Conservation (phyloP, 2,888 invertebrate species). For the Sarcophaga carnaria region DNA sequence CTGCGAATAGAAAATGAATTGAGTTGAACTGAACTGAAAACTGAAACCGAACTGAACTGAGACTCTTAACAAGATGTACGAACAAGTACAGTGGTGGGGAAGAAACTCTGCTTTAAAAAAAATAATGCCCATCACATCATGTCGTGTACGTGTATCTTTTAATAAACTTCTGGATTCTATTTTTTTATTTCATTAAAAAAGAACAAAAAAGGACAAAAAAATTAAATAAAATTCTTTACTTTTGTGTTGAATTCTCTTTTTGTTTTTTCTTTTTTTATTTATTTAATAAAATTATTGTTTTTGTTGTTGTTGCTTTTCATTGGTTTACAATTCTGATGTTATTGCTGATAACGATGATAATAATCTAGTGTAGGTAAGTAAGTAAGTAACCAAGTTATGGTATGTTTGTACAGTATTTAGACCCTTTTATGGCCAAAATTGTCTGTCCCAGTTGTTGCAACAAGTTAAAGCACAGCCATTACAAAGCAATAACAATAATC, state of each 20-base stretch:
- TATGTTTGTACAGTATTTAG: constrained; percentile 23
- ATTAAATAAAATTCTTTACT: constrained; percentile 8
- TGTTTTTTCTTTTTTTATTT: constrained; percentile 25
- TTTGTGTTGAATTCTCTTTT: background rate
- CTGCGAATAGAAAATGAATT: constrained; percentile 24
- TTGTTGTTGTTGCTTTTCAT: background rate
- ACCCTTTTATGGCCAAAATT: constrained; percentile 10
- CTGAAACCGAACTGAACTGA: constrained; percentile 20
- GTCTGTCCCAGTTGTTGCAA: constrained; percentile 31
- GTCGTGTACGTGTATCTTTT: constrained; percentile 68
- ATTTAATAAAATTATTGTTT: constrained; percentile 45
- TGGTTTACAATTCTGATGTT: constrained; percentile 22
- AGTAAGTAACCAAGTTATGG: constrained; percentile 22
- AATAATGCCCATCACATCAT: constrained; percentile 69
- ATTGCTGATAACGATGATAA: constrained; percentile 45
- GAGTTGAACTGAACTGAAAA: constrained; percentile 20
- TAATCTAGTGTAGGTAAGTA: constrained; percentile 49
- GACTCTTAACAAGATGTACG: background rate
- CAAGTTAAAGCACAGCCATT: constrained; percentile 30
- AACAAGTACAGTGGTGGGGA: background rate
- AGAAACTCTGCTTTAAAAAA: constrained; percentile 28
- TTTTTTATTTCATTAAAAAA: constrained; percentile 33
- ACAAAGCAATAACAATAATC: constrained; percentile 23
- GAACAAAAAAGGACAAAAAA: no score
- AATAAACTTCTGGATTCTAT: constrained; percentile 62